Evolutionary conservation across 2,113 vertebrate genomes (phyloP), one percentile per base, ranked within the genome.

Genomic region (Istiophorus platypterus): DNA sequence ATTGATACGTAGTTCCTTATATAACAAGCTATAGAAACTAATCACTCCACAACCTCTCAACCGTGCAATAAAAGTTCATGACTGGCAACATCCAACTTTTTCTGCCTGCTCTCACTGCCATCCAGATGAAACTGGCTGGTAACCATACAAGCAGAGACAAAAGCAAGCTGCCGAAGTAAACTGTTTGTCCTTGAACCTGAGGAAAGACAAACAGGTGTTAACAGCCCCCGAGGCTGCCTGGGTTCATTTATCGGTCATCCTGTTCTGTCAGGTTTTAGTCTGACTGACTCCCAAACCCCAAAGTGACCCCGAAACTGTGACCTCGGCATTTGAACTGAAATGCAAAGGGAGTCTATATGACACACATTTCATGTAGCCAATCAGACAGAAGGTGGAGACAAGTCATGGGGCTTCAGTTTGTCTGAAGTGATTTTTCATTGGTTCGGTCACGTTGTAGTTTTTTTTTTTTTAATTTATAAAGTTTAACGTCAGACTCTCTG

Each of bases 181-280:
- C 85, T 47, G 26, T 0, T 54, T 57, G 90, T 71, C 93, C 91
- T 92, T 95, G 92, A 91, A 93, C 93, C 76, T 62, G 79, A 37
- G 65, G 82, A 95, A 92, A 82, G 61, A 69, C 80, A 91, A 89
- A 92, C 91, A 92, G 72, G 75, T 88, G 87, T 90, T 92, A 76
- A 78, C 82, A 74, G 78, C 63, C 73, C 47, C 72, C 1, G 68
- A 73, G 66, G 51, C 34, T 15, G 47, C 26, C 18, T 20, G 72
- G 29, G 68, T 76, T 82, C 8, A 45, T 65, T 90, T 90, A 90
- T 92, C 88, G 31, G 31, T 89, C 15, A 86, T 76, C 85, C 68
- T 91, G 90, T 94, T 91, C 81, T 74, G 85, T 81, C 70, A 78
- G 86, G 89, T 92, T 93, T 81, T 24, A 84, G 45, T 80, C 73